Percentiles rank a stretch among this genome's conserved stretches.
These are phyloP conservation scores for Microcebus griseorufus DNA, from an alignment of 2,113 vertebrate genomes.

Conservation along the genomic window DNA sequence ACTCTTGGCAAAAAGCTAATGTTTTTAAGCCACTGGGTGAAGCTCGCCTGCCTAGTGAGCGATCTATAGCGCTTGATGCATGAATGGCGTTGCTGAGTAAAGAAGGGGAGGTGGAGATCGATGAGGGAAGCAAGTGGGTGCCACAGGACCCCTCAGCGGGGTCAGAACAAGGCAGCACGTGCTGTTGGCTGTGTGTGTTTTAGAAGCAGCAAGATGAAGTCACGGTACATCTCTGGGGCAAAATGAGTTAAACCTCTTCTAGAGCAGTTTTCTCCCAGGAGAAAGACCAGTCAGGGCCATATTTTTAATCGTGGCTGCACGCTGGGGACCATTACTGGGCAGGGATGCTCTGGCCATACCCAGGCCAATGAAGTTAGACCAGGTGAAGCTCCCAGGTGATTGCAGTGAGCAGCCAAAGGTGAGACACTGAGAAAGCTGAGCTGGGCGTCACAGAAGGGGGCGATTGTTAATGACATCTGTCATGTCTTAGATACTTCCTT, in stretches of 20 bases:
- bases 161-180: background rate
- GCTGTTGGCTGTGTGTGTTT: background rate
- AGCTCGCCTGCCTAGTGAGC: background rate
- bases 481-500: background rate
- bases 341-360: too few species aligned
- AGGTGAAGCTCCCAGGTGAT: background rate
- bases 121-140: rapidly evolving
- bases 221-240: background rate
- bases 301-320: background rate
- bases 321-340: rapidly evolving
- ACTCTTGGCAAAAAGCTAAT: background rate
- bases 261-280: background rate
- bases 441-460: background rate
- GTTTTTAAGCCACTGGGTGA: background rate
- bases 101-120: background rate
- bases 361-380: background rate
- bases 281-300: background rate
- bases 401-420: background rate
- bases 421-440: background rate
- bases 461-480: background rate
- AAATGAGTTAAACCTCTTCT: background rate
- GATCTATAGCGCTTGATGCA: background rate
- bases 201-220: background rate
- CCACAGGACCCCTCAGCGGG: background rate
- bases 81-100: background rate